These are phyloP conservation scores for Yponomeuta cagnagella DNA, from an alignment of 2,888 invertebrate species.

Conservation along the genomic window DNA sequence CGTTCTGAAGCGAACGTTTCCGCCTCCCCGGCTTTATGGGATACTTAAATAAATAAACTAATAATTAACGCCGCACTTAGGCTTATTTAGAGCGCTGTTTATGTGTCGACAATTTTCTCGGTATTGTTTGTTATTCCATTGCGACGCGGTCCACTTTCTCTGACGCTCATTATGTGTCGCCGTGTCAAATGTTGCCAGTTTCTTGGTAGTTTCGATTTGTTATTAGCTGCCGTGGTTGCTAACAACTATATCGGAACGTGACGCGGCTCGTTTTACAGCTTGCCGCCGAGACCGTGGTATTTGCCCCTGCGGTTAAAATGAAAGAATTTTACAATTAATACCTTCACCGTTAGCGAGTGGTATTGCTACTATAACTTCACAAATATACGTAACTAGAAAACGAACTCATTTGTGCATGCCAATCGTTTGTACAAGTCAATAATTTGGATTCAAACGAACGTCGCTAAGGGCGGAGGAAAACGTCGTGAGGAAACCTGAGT, in stretches of 20 bases:
- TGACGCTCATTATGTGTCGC: conserved; percentile 35
- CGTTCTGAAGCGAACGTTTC: neutral
- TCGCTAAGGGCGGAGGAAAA: too few species aligned
- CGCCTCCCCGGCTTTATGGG: conserved; percentile 13
- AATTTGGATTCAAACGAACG: too few species aligned
- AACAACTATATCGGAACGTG: neutral
- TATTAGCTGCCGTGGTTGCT: neutral
- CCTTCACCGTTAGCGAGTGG: too few species aligned
- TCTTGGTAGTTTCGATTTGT: neutral
- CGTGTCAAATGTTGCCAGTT: conserved; percentile 3
- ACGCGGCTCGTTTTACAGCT: neutral
- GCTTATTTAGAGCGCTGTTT: conserved; percentile 55
- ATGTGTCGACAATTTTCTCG: conserved; percentile 48
- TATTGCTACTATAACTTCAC: too few species aligned
- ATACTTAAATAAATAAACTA: conserved; percentile 64
- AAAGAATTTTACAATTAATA: too few species aligned
- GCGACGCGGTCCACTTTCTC: conserved; percentile 29
- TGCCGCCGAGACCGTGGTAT: too few species aligned
- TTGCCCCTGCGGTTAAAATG: too few species aligned
- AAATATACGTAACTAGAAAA: too few species aligned
- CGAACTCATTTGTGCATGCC: too few species aligned
- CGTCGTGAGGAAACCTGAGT: too few species aligned
- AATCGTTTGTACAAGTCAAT: too few species aligned
- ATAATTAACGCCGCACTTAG: conserved; percentile 61
- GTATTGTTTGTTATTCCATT: conserved; percentile 46